Evolutionary conservation across 2,113 vertebrate genomes (phyloP).

Genomic region (Apistogramma diplotaenia): DNA sequence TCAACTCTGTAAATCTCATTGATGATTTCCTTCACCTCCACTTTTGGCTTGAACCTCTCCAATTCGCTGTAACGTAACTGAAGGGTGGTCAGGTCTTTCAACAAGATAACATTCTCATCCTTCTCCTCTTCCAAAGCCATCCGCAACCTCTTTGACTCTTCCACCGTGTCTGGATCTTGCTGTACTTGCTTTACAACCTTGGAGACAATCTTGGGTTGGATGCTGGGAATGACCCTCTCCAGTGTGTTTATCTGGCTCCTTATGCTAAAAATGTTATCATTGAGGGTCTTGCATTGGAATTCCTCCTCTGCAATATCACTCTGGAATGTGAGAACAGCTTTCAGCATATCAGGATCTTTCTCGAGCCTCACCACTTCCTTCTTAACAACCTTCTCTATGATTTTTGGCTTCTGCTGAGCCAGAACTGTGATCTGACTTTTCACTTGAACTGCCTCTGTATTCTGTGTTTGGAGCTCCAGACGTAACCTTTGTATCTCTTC

Average conservation of each 20-base stretch:
- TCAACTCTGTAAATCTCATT: conserved; percentile 87
- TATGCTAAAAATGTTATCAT: conserved; percentile 72
- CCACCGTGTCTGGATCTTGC: conserved; percentile 81
- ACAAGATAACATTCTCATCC: conserved; percentile 71
- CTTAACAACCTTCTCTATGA: conserved; percentile 86
- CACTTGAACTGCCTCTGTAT: conserved; percentile 71
- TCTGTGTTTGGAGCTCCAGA: conserved; percentile 69
- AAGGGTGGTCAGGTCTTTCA: conserved; percentile 79
- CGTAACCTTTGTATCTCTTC: conserved; percentile 78
- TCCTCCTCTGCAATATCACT: conserved; percentile 78
- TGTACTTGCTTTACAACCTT: conserved; percentile 90
- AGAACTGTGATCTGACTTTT: conserved; percentile 82
- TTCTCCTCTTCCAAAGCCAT: conserved; percentile 81
- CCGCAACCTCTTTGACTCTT: conserved; percentile 80
- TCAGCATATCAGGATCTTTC: conserved; percentile 89
- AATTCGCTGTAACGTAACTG: conserved; percentile 67
- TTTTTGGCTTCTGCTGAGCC: conserved; percentile 79
- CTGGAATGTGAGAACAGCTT: conserved; percentile 78
- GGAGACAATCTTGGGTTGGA: conserved; percentile 88
- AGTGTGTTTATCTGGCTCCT: conserved; percentile 82
- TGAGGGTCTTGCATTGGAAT: conserved; percentile 68
- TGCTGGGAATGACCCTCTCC: conserved; percentile 83
- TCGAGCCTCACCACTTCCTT: conserved; percentile 92
- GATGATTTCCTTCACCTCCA: conserved; percentile 88
- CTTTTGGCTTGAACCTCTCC: conserved; percentile 79